A percentile compares a stretch with the other conserved stretches of the same genome.
These are phyloP conservation scores for Heteromyza rotundicornis DNA, from an alignment of 2,888 invertebrate genomes.

Conservation along the genomic window DNA sequence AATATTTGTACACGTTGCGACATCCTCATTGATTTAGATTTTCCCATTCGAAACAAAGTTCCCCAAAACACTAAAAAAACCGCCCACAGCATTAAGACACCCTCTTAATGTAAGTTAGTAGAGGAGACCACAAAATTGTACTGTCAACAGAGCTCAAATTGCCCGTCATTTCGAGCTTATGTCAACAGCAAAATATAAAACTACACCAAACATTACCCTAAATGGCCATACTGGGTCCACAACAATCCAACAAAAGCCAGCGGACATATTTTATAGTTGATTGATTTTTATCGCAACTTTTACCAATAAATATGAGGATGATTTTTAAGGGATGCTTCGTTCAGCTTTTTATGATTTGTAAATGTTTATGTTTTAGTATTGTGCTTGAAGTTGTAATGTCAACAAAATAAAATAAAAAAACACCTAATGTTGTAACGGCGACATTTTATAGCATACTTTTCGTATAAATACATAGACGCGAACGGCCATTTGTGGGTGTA, in stretches of 20 bases:
- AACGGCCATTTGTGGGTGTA: constrained; percentile 5
- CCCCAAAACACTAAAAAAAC: constrained; percentile 9
- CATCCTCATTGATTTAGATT: too few relatives aligned
- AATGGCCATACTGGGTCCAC: constrained; percentile 26
- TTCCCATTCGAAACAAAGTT: too few relatives aligned
- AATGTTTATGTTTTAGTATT: constrained; percentile 41
- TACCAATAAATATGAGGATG: constrained; percentile 3
- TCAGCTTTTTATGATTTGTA: constrained; percentile 48
- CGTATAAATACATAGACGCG: constrained; percentile 18
- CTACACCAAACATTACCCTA: constrained; percentile 14
- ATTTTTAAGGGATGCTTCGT: background rate
- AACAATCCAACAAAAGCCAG: constrained; percentile 30
- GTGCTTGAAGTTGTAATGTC: background rate
- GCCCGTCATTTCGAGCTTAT: background rate
- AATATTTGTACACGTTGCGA: too few relatives aligned
- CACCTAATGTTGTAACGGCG: background rate
- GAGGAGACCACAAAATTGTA: constrained; percentile 33
- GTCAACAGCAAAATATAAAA: background rate
- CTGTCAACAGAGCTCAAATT: constrained; percentile 25
- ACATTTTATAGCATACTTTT: constrained; percentile 24
- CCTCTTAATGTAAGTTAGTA: constrained; percentile 24
- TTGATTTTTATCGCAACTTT: constrained; percentile 31
- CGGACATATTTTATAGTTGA: constrained; percentile 37
- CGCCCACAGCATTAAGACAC: constrained; percentile 26
- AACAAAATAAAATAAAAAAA: background rate